Percentiles rank a stretch among this genome's conserved stretches.
Evolutionary conservation across 2,113 vertebrate genomes (phyloP).

Genomic region (Rhagologus leucostigma): DNA sequence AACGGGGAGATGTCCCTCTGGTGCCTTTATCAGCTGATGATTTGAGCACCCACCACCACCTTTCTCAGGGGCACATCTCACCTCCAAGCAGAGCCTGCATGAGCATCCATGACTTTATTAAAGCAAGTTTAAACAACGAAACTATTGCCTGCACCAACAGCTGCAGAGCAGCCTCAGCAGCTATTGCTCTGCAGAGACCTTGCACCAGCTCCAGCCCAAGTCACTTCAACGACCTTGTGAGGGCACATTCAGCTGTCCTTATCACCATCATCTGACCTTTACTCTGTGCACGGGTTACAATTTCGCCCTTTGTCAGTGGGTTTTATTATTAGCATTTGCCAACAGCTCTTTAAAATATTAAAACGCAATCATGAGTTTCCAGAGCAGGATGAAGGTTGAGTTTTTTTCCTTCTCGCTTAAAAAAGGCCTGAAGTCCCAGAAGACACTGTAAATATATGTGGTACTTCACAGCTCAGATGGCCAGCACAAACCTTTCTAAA

Average conservation of each 20-base stretch:
- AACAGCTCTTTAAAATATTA: slow-evolving; percentile 17
- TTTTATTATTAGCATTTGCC: neutral
- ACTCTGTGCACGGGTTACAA: neutral
- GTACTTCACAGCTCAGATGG: slow-evolving; percentile 33
- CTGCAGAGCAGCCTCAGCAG: neutral
- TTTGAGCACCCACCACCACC: neutral
- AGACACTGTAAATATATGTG: slow-evolving; percentile 29
- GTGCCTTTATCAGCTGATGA: neutral
- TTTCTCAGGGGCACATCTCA: neutral
- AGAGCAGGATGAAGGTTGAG: neutral
- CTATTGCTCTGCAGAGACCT: neutral
- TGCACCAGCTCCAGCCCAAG: neutral
- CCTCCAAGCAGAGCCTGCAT: neutral
- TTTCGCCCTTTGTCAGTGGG: neutral
- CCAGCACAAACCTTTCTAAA: slow-evolving; percentile 46
- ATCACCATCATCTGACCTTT: neutral
- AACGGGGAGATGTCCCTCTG: neutral
- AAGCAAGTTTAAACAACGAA: neutral
- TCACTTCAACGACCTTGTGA: neutral
- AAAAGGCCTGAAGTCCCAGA: slow-evolving; percentile 39
- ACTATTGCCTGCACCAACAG: neutral
- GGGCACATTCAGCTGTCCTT: neutral
- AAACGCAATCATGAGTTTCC: neutral
- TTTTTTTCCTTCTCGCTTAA: neutral
- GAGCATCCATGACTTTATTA: neutral